A percentile compares a stretch with the other conserved stretches of the same genome.
phyloP scores from a whole-genome alignment of 2,113 vertebrate genomes.

The Micronycteris hirsuta region DNA sequence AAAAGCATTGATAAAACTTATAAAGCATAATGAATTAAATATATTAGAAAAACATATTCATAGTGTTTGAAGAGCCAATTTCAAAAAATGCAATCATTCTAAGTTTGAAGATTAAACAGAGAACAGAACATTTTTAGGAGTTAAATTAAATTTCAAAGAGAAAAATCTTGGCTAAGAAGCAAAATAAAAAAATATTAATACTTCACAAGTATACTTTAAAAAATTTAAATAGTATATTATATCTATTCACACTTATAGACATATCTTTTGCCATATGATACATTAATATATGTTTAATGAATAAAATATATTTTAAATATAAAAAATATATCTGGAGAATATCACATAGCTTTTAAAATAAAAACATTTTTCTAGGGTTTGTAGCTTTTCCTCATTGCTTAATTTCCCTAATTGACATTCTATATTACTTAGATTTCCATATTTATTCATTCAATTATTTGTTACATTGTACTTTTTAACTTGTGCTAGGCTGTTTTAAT shows the following conservation, averaged over 20 bases:
- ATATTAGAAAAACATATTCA: slow-evolving; percentile 1
- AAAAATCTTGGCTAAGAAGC: background rate
- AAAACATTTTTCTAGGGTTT: background rate
- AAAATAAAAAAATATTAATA: background rate
- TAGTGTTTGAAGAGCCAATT: background rate
- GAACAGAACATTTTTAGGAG: slow-evolving; percentile 9
- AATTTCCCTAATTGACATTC: background rate
- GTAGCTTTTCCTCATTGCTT: background rate
- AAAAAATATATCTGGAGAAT: background rate
- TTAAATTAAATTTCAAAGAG: background rate
- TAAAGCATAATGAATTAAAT: slow-evolving; percentile 15
- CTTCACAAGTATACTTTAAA: background rate
- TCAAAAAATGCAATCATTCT: slow-evolving; percentile 27
- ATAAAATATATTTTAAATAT: background rate
- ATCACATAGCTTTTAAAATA: background rate
- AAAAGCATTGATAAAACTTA: slow-evolving; percentile 5
- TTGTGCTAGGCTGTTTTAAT: background rate
- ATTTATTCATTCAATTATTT: background rate
- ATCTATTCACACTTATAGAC: background rate
- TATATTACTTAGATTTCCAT: background rate
- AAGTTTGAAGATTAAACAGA: slow-evolving; percentile 14
- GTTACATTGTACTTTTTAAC: background rate
- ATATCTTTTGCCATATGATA: background rate
- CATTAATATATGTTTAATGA: background rate
- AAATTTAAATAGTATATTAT: background rate